Evolutionary conservation across 2,797 vertebrate genomes (phyloP).

Genomic region (Xenops minutus): DNA sequence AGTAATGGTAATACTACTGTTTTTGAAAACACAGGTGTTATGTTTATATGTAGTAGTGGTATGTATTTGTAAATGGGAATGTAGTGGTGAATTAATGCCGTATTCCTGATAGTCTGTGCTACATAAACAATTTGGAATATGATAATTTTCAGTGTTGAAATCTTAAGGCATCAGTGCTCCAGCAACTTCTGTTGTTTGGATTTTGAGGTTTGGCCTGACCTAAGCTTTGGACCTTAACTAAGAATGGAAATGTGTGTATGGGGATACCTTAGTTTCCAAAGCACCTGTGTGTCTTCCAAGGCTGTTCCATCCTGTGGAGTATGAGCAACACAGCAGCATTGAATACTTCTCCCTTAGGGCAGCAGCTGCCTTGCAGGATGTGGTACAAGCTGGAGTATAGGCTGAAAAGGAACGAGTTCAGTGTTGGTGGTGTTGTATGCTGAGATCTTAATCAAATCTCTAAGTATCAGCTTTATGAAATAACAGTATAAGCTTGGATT

Average conservation of each 20-base stretch:
- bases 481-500: not conserved
- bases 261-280: not conserved
- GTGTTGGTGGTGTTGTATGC: not conserved
- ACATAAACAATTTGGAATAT: not conserved
- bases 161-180: not conserved
- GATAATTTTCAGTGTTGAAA: not conserved
- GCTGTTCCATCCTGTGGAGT: not conserved
- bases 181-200: not conserved
- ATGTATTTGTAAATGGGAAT: not conserved
- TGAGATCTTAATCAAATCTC: not conserved
- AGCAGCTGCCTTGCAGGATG: not conserved
- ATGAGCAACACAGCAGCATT: fast-evolving
- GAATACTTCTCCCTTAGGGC: not conserved
- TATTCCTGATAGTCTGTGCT: not conserved
- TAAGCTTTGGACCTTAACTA: not conserved
- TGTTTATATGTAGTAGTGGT: not conserved
- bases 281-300: fast-evolving
- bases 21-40: not conserved
- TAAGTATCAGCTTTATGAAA: not conserved
- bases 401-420: not conserved
- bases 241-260: not conserved
- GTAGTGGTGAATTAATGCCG: not conserved
- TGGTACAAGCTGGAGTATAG: not conserved
- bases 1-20: not conserved
- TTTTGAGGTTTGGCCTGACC: not conserved